Percentiles rank a stretch among this genome's conserved stretches.
phyloP scores from a whole-genome alignment of 2,113 vertebrate species.

The Callionymus lyra region DNA sequence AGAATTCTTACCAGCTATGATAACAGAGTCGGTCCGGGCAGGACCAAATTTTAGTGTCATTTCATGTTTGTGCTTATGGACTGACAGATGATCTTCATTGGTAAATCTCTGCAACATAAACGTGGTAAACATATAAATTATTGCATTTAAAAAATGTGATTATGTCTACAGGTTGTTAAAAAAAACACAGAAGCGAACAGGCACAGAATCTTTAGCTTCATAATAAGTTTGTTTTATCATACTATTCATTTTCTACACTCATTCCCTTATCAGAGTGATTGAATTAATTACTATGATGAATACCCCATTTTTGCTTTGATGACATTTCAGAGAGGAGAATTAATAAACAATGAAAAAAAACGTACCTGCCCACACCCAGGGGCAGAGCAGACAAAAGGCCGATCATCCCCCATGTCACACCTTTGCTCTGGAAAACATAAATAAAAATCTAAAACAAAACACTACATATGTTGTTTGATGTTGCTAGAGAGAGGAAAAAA shows the following conservation, averaged over 20 bases:
- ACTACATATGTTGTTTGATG: neutral
- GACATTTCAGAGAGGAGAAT: neutral
- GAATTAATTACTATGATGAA: too few species aligned
- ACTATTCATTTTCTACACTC: too few species aligned
- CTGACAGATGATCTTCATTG: constrained; percentile 96
- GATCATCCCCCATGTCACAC: constrained; percentile 88
- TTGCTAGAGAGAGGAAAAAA: neutral
- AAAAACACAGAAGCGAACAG: neutral
- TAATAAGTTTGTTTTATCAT: too few species aligned
- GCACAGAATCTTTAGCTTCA: neutral
- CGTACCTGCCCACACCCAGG: constrained; percentile 94
- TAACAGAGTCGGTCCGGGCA: constrained; percentile 91
- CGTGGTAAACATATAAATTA: neutral
- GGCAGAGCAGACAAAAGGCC: constrained; percentile 91
- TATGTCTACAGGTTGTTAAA: neutral
- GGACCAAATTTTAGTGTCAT: constrained; percentile 98
- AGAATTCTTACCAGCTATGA: constrained; percentile 81
- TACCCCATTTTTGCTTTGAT: too few species aligned
- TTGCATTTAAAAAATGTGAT: neutral
- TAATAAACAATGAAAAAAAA: constrained; percentile 8
- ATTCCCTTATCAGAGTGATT: too few species aligned
- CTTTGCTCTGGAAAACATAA: constrained; percentile 30
- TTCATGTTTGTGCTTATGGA: constrained; percentile 98
- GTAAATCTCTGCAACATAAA: constrained; percentile 80
- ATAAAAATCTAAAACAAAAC: constrained; percentile 3